A percentile compares a stretch with the other conserved stretches of the same genome.
phyloP scores from a whole-genome alignment of 2,888 invertebrate genomes.

The Bruchidius siliquastri region DNA sequence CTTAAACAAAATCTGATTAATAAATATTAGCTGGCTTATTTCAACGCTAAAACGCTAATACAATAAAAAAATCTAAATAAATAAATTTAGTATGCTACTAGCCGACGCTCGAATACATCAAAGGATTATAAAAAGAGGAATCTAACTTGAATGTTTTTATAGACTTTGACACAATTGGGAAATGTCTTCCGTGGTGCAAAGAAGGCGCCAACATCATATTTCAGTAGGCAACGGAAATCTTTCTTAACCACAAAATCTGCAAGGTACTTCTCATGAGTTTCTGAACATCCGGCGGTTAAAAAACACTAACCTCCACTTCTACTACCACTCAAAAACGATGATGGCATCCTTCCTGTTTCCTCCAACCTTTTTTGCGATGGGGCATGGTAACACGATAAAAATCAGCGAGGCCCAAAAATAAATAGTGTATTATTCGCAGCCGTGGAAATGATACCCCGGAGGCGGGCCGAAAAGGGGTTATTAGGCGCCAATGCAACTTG shows the following conservation, averaged over 20 bases:
- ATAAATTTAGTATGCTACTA: no score
- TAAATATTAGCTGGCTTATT: no score
- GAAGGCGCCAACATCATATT: neutral
- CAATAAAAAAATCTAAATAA: no score
- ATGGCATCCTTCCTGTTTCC: neutral
- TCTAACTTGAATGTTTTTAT: no score
- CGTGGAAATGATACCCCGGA: neutral
- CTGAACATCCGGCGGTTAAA: no score
- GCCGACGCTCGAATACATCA: no score
- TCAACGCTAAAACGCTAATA: no score
- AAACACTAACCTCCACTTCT: neutral
- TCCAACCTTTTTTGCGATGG: neutral
- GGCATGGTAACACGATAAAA: neutral
- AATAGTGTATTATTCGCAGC: conserved; percentile 1
- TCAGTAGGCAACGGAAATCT: neutral
- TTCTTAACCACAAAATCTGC: neutral
- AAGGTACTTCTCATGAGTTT: neutral
- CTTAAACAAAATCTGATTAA: no score
- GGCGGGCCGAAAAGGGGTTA: conserved; percentile 4
- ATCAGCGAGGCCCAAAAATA: conserved; percentile 1
- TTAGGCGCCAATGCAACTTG: conserved; percentile 1
- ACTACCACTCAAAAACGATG: neutral
- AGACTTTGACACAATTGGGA: no score
- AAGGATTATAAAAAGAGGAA: no score
- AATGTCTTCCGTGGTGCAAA: no score